These are phyloP conservation scores for Lacerta viridis DNA, from an alignment of 2,797 vertebrate genomes.

Conservation along the genomic window DNA sequence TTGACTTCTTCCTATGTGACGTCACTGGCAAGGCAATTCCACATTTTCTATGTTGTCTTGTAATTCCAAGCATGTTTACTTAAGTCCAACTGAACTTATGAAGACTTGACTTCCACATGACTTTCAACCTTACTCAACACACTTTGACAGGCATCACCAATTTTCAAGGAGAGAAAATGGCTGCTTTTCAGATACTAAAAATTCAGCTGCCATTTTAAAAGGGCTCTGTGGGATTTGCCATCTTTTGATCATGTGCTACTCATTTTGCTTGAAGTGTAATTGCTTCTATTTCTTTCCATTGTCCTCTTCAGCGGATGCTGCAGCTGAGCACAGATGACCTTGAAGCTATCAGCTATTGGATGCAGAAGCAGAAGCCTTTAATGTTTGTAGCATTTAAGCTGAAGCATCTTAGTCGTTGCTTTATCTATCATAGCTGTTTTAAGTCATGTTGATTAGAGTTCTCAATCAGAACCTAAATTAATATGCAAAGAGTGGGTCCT, in stretches of 20 bases:
- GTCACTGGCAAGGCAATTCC: background rate
- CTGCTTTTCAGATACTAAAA: constrained; percentile 5
- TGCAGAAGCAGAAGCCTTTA: background rate
- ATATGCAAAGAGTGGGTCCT: background rate
- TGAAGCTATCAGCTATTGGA: constrained; percentile 1
- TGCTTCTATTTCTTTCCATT: background rate
- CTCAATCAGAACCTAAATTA: constrained; percentile 7
- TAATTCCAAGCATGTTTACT: background rate
- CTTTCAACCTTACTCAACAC: background rate
- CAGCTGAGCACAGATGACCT: background rate
- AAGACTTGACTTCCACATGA: background rate
- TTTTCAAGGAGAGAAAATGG: background rate
- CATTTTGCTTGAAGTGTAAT: constrained; percentile 8
- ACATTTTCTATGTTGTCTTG: background rate
- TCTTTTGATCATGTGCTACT: background rate
- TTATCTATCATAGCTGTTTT: background rate
- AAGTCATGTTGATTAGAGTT: background rate
- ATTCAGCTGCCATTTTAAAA: constrained; percentile 7
- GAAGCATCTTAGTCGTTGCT: background rate
- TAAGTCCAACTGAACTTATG: background rate
- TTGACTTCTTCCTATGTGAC: background rate
- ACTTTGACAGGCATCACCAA: background rate
- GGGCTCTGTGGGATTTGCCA: background rate
- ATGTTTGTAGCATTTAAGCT: constrained; percentile 2
- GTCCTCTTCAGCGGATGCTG: background rate